Evolutionary conservation across 2,797 vertebrate species (phyloP).

Genomic region (Silurus lanzhouensis): DNA sequence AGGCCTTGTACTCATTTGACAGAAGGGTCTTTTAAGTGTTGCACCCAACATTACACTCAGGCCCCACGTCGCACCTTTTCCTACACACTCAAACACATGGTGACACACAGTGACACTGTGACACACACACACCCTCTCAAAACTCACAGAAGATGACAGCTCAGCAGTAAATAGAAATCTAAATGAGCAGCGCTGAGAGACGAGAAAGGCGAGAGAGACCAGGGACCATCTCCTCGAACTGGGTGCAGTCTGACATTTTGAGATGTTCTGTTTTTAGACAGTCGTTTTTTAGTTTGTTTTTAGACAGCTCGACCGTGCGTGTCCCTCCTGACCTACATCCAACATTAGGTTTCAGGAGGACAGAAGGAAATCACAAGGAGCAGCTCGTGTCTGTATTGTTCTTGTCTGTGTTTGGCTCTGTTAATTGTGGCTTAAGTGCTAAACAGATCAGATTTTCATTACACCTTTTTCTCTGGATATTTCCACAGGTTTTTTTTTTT

Average conservation of each 20-base stretch:
- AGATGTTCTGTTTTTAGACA: slow-evolving; percentile 34
- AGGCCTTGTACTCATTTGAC: background rate
- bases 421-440: background rate
- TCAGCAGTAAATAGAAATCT: slow-evolving; percentile 35
- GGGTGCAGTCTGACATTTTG: background rate
- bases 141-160: slow-evolving; percentile 24
- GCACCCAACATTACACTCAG: background rate
- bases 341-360: background rate
- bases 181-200: slow-evolving; percentile 5
- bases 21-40: background rate
- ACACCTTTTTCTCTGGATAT: background rate
- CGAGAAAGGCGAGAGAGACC: too few relatives aligned
- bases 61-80: slow-evolving; percentile 8
- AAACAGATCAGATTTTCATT: slow-evolving; percentile 4
- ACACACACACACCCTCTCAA: background rate
- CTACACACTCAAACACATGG: background rate
- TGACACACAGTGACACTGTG: slow-evolving; percentile 5
- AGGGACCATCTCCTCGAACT: background rate
- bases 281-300: too few relatives aligned
- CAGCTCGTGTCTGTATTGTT: background rate
- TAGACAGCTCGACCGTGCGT: background rate
- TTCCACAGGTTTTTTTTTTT: background rate
- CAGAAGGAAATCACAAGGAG: background rate
- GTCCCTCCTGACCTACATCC: background rate
- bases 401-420: background rate